These are phyloP conservation scores for Sula dactylatra DNA, from an alignment of 2,113 vertebrate species.

Conservation along the genomic window DNA sequence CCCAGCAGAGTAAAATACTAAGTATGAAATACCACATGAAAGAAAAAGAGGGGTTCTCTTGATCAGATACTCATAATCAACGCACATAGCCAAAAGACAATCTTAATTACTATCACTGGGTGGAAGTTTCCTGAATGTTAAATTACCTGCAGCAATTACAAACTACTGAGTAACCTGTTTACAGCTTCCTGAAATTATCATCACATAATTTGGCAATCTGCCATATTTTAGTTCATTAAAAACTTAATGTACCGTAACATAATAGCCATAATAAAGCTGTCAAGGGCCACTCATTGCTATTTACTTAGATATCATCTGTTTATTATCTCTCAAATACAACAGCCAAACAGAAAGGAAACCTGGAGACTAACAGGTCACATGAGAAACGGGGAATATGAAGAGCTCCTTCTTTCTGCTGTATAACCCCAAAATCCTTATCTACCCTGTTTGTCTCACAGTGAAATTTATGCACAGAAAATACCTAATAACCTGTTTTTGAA, in stretches of 20 bases:
- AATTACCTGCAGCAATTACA: constrained; percentile 62
- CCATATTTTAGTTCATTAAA: constrained; percentile 63
- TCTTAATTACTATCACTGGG: constrained; percentile 58
- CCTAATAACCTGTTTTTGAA: neutral
- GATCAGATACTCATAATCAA: constrained; percentile 45
- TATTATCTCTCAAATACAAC: neutral
- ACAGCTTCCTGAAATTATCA: constrained; percentile 62
- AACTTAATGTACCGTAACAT: constrained; percentile 42
- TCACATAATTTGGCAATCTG: constrained; percentile 56
- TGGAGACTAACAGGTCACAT: neutral
- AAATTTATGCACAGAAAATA: neutral
- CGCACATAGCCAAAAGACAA: neutral
- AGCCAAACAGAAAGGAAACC: neutral
- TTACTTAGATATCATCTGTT: constrained; percentile 22
- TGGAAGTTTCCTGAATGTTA: constrained; percentile 56
- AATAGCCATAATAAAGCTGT: constrained; percentile 57
- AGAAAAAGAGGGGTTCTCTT: neutral
- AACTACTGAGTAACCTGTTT: constrained; percentile 53
- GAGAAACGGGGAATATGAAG: neutral
- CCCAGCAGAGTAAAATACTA: neutral
- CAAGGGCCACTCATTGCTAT: constrained; percentile 31
- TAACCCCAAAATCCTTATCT: neutral
- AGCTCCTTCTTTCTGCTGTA: neutral
- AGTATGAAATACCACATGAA: neutral
- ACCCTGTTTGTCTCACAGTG: neutral